These are phyloP conservation scores for Cepaea hortensis DNA, from an alignment of 2,888 invertebrate genomes.

Conservation along the genomic window DNA sequence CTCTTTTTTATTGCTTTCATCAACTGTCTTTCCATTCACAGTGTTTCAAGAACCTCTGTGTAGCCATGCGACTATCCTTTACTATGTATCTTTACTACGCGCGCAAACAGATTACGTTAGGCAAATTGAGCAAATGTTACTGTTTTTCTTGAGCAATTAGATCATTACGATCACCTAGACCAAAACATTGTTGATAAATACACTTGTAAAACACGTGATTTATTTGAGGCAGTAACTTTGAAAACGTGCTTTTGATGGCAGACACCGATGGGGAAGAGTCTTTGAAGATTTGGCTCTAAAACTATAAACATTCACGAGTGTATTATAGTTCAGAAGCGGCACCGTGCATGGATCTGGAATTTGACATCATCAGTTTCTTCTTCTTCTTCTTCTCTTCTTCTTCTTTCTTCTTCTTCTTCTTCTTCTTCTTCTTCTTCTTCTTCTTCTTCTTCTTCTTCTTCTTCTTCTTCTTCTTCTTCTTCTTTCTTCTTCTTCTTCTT, in stretches of 20 bases:
- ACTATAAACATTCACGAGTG: not conserved
- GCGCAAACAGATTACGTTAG: too few species aligned
- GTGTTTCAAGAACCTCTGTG: too few species aligned
- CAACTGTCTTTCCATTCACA: too few species aligned
- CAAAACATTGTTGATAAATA: not conserved
- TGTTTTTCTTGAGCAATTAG: not conserved
- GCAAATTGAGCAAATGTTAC: too few species aligned
- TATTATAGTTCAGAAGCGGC: not conserved
- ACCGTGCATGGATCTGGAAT: not conserved
- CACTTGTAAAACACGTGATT: not conserved
- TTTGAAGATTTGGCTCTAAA: not conserved
- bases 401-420: conserved; percentile 22
- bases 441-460: conserved; percentile 30
- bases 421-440: conserved; percentile 27
- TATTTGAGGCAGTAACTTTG: conserved; percentile 1
- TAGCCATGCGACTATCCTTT: too few species aligned
- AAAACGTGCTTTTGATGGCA: not conserved
- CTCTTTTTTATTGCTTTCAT: too few species aligned
- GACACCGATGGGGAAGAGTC: not conserved
- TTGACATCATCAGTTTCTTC: not conserved
- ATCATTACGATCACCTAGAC: not conserved
- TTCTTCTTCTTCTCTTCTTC: conserved; percentile 9
- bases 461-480: conserved; percentile 11
- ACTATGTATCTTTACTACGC: too few species aligned
- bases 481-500: too few species aligned